phyloP scores from a whole-genome alignment of 2,797 vertebrate genomes.

The Enteromius mattozi region DNA sequence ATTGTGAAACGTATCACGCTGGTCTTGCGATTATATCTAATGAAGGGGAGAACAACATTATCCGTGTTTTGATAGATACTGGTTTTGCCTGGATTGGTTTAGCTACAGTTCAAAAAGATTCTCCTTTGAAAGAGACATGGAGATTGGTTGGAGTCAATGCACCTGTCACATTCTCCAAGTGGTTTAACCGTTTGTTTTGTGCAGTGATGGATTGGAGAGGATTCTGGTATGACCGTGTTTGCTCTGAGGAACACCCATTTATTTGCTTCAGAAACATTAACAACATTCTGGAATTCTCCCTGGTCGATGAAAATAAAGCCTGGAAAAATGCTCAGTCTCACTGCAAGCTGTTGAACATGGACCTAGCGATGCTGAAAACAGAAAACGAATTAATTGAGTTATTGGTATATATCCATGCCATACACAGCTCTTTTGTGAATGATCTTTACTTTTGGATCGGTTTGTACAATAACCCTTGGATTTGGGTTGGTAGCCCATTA shows the following conservation, averaged over 20 bases:
- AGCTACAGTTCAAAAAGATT: background rate
- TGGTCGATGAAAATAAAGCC: background rate
- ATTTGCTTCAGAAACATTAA: background rate
- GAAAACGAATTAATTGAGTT: background rate
- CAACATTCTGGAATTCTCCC: background rate
- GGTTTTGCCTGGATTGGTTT: conserved; percentile 2
- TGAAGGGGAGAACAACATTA: background rate
- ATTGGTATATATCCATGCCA: background rate
- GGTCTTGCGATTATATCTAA: background rate
- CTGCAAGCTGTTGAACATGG: background rate
- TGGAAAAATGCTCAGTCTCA: background rate
- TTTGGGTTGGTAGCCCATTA: background rate
- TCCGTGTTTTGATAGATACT: background rate
- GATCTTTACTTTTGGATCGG: conserved; percentile 16
- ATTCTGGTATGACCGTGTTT: conserved; percentile 20
- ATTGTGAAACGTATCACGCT: background rate
- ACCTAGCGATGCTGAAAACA: background rate
- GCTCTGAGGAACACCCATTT: conserved; percentile 15
- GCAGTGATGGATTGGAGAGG: conserved; percentile 11
- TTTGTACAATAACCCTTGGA: conserved; percentile 23
- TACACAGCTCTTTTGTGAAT: too few relatives aligned
- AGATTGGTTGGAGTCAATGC: background rate
- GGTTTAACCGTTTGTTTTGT: background rate
- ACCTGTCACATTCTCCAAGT: background rate
- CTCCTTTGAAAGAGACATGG: conserved; percentile 12